Evolutionary conservation across 30 jellyfish, hydroid and myxozoan species (phyloP), one percentile per base, ranked within the genome.

Genomic region (Aurelia sp.): DNA sequence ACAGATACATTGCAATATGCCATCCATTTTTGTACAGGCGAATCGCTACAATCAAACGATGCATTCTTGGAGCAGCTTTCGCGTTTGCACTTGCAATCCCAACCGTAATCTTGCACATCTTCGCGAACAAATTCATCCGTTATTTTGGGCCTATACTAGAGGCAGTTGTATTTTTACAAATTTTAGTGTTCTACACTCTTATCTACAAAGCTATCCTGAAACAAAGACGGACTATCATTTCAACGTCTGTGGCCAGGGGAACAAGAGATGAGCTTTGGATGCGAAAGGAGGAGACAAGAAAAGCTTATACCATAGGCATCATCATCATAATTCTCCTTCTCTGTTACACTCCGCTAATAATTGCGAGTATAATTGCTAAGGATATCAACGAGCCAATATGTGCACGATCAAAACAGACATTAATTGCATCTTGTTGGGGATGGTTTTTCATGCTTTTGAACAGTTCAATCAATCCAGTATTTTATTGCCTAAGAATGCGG

Each of bases 1-100:
- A 87, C 16, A 31, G 96, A 19, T 87, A 78, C 78, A 38, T 87
- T 5, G 96, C 96, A 8, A 69, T 87, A 0, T 87, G 85, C 35
- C 55, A 78, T 24, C 88, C 96, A 19, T 87, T 87, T 67, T 17
- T 52, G 2, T 87, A 87, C 68, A 35, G 74, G n/a, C 51, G 81
- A 35, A 15, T 22, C 8, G 82, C 62, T 13, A 67, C 96, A 17
- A 51, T 44, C 75, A 74, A 57, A 17, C 58, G 38, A 57, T 38
- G 61, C 15, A 20, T 74, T 59, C 35, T 52, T 63, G 21, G 33
- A 8, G 38, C 86, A 10, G 30, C 20, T 3, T n/a, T 20, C 33
- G n/a, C 17, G 2, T 53, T 70, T 35, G 13, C 9, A 44, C 55
- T 74, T 38, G 74, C 31, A 74, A 51, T 70, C 74, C 63, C 61